These are phyloP conservation scores for Procavia capensis DNA, from an alignment of 2,113 vertebrate genomes.

Conservation along the genomic window DNA sequence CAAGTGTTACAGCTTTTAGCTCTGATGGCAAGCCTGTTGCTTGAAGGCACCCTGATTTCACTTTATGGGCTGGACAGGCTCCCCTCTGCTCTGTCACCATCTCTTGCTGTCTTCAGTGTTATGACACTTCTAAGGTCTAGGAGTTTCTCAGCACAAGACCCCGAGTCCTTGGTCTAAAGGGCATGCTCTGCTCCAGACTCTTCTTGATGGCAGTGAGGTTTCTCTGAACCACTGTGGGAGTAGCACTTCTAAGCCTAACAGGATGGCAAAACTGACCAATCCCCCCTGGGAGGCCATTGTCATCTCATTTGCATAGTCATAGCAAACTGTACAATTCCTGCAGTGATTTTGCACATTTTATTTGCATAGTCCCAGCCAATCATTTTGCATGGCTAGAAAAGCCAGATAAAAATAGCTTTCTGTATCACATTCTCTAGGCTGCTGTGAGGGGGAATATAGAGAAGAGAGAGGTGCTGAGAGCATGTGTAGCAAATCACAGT, in stretches of 20 bases:
- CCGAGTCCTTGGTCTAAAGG: background rate
- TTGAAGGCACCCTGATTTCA: background rate
- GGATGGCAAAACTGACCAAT: background rate
- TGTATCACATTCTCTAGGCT: background rate
- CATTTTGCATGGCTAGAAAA: background rate
- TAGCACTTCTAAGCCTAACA: background rate
- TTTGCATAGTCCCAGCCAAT: background rate
- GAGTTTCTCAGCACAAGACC: background rate
- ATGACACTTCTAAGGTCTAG: background rate
- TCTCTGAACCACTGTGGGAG: background rate
- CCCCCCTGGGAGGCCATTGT: background rate
- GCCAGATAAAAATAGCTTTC: background rate
- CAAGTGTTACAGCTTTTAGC: background rate
- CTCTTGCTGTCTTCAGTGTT: background rate
- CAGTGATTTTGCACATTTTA: no score
- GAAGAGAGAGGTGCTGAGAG: background rate
- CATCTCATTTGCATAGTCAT: no score
- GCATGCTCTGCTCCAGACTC: background rate
- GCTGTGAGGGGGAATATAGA: background rate
- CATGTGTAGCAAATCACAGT: background rate
- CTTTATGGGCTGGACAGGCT: background rate
- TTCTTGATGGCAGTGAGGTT: background rate
- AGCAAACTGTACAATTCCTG: no score
- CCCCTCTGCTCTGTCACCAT: background rate
- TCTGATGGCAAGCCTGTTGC: background rate